Evolutionary conservation across 1,140 invertebrate species (phyloP).

Genomic region (Bombus superbus): DNA sequence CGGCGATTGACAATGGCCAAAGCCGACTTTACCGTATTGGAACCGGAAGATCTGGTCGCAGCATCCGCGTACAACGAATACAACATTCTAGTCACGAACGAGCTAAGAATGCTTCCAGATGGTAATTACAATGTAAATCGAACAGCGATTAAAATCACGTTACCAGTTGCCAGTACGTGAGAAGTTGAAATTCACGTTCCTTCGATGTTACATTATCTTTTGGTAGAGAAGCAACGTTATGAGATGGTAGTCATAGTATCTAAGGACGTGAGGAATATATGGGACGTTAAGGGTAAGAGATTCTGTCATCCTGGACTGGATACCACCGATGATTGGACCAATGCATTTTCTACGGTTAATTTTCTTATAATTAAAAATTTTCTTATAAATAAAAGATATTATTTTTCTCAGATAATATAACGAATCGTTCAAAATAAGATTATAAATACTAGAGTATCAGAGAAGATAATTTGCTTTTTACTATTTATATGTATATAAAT

Average conservation of each 20-base stretch:
- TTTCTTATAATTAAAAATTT: conserved; percentile 2
- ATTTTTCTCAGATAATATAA: not conserved
- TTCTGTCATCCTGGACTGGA: conserved; percentile 91
- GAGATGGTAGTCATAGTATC: conserved; percentile 88
- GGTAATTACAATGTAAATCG: conserved; percentile 50
- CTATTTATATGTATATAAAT: too few relatives aligned
- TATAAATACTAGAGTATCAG: not conserved
- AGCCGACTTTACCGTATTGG: conserved; percentile 92
- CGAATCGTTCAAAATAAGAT: not conserved
- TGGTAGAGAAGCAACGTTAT: conserved; percentile 84
- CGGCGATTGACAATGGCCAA: conserved; percentile 87
- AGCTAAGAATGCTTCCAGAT: conserved; percentile 82
- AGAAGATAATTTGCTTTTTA: not conserved
- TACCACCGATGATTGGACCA: conserved; percentile 86
- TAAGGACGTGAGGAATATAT: conserved; percentile 83
- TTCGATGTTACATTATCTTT: conserved; percentile 52
- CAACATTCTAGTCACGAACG: conserved; percentile 87
- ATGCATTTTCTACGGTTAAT: conserved; percentile 86
- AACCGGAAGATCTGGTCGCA: conserved; percentile 91
- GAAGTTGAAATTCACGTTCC: not conserved
- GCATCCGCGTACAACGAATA: conserved; percentile 86
- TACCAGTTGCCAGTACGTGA: not conserved
- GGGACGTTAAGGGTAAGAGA: conserved; percentile 86
- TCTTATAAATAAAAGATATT: too few relatives aligned
- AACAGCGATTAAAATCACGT: not conserved